phyloP scores from a whole-genome alignment of 1,140 invertebrate species.

The Mylabris phalerata region DNA sequence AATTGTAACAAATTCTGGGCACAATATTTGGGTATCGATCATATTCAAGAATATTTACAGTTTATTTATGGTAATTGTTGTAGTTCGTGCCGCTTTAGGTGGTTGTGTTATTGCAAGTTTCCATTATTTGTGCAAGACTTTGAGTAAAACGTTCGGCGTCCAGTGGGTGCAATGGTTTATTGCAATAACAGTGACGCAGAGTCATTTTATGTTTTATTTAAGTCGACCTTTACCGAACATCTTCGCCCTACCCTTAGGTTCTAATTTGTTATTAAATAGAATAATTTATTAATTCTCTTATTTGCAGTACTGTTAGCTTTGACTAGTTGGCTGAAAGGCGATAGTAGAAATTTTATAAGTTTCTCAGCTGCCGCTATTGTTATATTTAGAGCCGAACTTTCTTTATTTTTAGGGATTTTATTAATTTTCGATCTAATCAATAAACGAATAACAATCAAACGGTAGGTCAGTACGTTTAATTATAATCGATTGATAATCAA shows the following conservation, averaged over 20 bases:
- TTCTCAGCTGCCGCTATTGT: slow-evolving; percentile 80
- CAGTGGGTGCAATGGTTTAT: slow-evolving; percentile 77
- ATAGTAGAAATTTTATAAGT: slow-evolving; percentile 70
- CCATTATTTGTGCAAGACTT: slow-evolving; percentile 60
- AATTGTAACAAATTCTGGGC: slow-evolving; percentile 79
- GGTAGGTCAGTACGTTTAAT: slow-evolving; percentile 42
- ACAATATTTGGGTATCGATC: slow-evolving; percentile 79
- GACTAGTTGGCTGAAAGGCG: slow-evolving; percentile 75
- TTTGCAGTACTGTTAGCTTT: slow-evolving; percentile 80
- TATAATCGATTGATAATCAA: slow-evolving; percentile 3
- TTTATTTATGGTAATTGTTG: slow-evolving; percentile 40
- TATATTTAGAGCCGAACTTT: slow-evolving; percentile 87
- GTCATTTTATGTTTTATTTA: slow-evolving; percentile 97
- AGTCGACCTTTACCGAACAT: slow-evolving; percentile 93
- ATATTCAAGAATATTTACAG: slow-evolving; percentile 9
- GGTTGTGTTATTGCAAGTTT: slow-evolving; percentile 68
- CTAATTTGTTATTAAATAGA: slow-evolving; percentile 24
- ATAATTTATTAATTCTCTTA: slow-evolving; percentile 3
- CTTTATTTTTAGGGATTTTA: slow-evolving; percentile 80
- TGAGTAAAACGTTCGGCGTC: slow-evolving; percentile 70
- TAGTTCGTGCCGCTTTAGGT: slow-evolving; percentile 78
- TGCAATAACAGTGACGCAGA: slow-evolving; percentile 82
- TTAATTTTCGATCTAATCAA: slow-evolving; percentile 70
- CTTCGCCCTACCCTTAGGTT: slow-evolving; percentile 88
- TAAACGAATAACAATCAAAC: slow-evolving; percentile 48